phyloP scores from a whole-genome alignment of 2,888 invertebrate species.

The Acrobasis suavella region DNA sequence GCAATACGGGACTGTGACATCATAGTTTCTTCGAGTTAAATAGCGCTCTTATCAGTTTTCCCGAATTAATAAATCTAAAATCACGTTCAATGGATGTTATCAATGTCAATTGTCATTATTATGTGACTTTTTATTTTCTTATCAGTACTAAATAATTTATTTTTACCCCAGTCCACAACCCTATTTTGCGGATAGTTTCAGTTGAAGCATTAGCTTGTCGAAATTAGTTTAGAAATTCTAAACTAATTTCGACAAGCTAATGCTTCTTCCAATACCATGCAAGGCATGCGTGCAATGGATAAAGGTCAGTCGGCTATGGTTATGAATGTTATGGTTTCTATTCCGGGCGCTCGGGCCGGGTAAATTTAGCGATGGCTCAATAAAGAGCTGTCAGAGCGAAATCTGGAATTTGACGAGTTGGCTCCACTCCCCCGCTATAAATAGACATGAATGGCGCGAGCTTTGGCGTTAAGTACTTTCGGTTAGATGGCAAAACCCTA shows the following conservation, averaged over 20 bases:
- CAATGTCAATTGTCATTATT: no score
- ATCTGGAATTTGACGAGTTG: constrained; percentile 31
- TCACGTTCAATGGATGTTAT: no score
- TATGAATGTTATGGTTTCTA: constrained; percentile 1
- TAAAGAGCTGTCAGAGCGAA: constrained; percentile 24
- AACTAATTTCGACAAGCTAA: no score
- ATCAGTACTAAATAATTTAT: no score
- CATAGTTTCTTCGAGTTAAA: no score
- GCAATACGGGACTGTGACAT: no score
- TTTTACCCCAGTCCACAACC: no score
- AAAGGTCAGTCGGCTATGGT: neutral
- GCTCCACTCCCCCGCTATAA: constrained; percentile 40
- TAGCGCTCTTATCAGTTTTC: no score
- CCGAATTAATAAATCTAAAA: no score
- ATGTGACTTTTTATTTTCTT: no score
- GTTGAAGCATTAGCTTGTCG: neutral
- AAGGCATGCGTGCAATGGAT: neutral
- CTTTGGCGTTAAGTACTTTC: constrained; percentile 39
- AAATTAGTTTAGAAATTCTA: no score
- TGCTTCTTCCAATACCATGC: neutral
- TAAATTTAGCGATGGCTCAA: constrained; percentile 22
- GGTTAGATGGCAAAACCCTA: neutral
- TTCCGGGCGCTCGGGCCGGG: neutral
- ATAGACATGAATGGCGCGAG: constrained; percentile 58
- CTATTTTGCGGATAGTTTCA: no score